Percentiles rank a stretch among this genome's conserved stretches.
phyloP scores from a whole-genome alignment of 2,888 invertebrate genomes.

The Branchipolynoe longqiensis region DNA sequence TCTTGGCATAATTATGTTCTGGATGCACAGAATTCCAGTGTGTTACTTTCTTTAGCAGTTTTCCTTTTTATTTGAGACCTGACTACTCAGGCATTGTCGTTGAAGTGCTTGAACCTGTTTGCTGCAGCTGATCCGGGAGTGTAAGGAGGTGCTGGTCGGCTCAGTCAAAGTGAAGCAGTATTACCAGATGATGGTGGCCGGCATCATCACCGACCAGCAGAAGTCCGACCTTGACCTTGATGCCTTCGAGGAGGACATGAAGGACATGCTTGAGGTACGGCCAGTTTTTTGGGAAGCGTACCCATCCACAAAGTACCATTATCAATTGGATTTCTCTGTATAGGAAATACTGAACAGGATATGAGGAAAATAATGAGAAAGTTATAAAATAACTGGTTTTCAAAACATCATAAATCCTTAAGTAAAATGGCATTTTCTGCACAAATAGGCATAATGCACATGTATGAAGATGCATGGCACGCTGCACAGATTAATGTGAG shows the following conservation, averaged over 20 bases:
- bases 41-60: too few species aligned
- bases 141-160: constrained; percentile 93
- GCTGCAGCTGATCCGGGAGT: constrained; percentile 90
- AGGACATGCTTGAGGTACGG: constrained; percentile 87
- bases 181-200: constrained; percentile 83
- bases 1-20: too few species aligned
- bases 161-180: constrained; percentile 91
- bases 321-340: neutral
- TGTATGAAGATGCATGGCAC: too few species aligned
- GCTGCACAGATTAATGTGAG: too few species aligned
- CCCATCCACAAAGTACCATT: neutral
- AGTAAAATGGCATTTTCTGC: neutral
- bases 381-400: too few species aligned
- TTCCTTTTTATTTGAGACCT: too few species aligned
- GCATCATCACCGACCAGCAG: constrained; percentile 76
- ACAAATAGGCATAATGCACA: too few species aligned
- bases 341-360: neutral
- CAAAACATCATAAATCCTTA: neutral
- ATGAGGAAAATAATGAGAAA: neutral
- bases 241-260: constrained; percentile 90
- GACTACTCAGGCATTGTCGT: too few species aligned
- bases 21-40: too few species aligned
- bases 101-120: too few species aligned
- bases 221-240: constrained; percentile 80
- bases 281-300: too few species aligned